These are phyloP conservation scores for Amphiprion clarkii DNA, from an alignment of 2,797 vertebrate species.

Conservation along the genomic window DNA sequence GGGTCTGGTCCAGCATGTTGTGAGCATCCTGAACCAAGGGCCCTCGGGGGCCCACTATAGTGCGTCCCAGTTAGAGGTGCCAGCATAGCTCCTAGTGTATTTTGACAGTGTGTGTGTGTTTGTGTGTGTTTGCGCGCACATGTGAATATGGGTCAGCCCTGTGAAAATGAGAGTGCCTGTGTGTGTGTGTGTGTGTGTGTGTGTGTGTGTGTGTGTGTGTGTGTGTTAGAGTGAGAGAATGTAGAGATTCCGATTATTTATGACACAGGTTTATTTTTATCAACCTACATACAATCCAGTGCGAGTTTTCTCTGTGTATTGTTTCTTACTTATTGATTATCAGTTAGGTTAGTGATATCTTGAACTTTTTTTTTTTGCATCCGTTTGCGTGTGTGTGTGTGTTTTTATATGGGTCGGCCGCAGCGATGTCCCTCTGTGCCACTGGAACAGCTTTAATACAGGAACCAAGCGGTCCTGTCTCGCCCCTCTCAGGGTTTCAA, in stretches of 20 bases:
- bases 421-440: conserved; percentile 13
- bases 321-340: conserved; percentile 30
- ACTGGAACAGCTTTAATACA: conserved; percentile 43
- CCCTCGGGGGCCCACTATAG: conserved; percentile 72
- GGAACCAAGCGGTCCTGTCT: conserved; percentile 41
- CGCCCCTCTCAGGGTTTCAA: conserved; percentile 76
- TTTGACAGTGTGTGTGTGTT: conserved; percentile 56
- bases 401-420: conserved; percentile 60
- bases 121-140: conserved; percentile 16
- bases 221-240: conserved; percentile 11
- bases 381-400: conserved; percentile 6
- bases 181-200: conserved; percentile 16
- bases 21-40: conserved; percentile 73
- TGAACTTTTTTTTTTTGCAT: background rate
- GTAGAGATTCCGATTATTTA: conserved; percentile 42
- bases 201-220: conserved; percentile 13
- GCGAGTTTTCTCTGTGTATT: background rate
- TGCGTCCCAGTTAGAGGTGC: conserved; percentile 83
- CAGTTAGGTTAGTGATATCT: background rate
- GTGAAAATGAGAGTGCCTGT: conserved; percentile 50
- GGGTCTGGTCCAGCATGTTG: conserved; percentile 65
- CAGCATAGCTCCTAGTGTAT: conserved; percentile 77
- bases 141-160: conserved; percentile 74
- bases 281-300: conserved; percentile 47
- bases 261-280: conserved; percentile 65